A percentile compares a stretch with the other conserved stretches of the same genome.
These are phyloP conservation scores for Phylloscopus trochiloides DNA, from an alignment of 2,113 vertebrate species.

Conservation along the genomic window DNA sequence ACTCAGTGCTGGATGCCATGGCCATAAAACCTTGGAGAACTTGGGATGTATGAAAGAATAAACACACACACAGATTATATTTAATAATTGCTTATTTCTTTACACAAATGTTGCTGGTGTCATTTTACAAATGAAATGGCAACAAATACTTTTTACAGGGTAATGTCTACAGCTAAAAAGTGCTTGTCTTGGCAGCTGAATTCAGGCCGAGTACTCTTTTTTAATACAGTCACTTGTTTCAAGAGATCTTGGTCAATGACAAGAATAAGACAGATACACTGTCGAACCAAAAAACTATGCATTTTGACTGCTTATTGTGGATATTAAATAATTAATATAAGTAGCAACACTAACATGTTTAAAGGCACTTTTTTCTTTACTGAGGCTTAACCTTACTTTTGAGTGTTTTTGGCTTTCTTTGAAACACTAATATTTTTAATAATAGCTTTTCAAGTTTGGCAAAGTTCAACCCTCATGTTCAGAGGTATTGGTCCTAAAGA, in stretches of 20 bases:
- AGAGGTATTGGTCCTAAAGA: background rate
- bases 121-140: constrained; percentile 18
- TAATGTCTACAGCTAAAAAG: background rate
- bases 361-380: constrained; percentile 24
- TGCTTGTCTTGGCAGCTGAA: background rate
- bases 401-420: background rate
- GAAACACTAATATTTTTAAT: background rate
- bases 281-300: background rate
- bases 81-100: constrained; percentile 40
- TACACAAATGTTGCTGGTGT: constrained; percentile 34
- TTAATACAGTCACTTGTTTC: background rate
- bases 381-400: background rate
- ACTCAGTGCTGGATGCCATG: background rate
- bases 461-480: background rate
- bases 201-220: background rate
- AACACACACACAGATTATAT: background rate
- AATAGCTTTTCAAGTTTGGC: background rate
- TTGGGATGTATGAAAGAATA: background rate
- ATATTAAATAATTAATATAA: background rate
- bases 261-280: background rate
- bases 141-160: background rate
- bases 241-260: background rate
- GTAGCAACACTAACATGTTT: background rate
- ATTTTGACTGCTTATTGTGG: background rate
- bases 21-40: background rate